These are phyloP conservation scores for Agrotis exclamationis DNA, from an alignment of 2,888 invertebrate species.

Conservation along the genomic window DNA sequence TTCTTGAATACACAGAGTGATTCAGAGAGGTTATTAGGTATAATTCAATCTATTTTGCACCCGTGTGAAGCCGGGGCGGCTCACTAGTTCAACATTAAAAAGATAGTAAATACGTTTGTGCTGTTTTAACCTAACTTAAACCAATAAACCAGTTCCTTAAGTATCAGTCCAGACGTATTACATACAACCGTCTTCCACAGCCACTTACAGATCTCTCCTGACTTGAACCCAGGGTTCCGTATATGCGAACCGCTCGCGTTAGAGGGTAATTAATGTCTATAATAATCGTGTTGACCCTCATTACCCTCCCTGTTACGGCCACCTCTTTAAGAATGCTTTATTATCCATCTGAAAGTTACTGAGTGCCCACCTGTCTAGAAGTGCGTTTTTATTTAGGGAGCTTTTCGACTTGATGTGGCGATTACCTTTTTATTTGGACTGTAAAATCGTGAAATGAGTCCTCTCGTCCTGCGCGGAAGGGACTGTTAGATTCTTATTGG, in stretches of 20 bases:
- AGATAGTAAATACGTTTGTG: too few species aligned
- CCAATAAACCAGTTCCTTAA: too few species aligned
- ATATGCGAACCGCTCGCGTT: slow-evolving; percentile 59
- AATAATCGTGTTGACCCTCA: slow-evolving; percentile 78
- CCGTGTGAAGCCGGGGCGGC: too few species aligned
- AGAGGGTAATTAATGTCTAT: slow-evolving; percentile 75
- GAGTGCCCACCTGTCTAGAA: slow-evolving; percentile 63
- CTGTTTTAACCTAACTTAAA: too few species aligned
- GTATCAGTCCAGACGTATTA: slow-evolving; percentile 21
- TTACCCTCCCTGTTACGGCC: slow-evolving; percentile 71
- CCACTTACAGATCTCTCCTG: slow-evolving; percentile 26
- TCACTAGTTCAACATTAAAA: too few species aligned
- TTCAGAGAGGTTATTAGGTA: too few species aligned
- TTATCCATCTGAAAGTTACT: slow-evolving; percentile 63
- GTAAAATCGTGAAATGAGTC: too few species aligned
- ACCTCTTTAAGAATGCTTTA: slow-evolving; percentile 76
- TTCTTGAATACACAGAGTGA: too few species aligned
- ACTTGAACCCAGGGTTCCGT: slow-evolving; percentile 38
- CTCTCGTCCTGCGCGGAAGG: too few species aligned
- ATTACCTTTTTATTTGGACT: too few species aligned
- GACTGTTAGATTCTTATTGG: too few species aligned
- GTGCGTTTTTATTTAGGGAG: slow-evolving; percentile 49
- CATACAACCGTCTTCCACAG: background rate
- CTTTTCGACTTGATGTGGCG: slow-evolving; percentile 15
- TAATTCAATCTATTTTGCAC: too few species aligned